A percentile compares a stretch with the other conserved stretches of the same genome.
Evolutionary conservation across 1,140 invertebrate genomes (phyloP).

Genomic region (Pachypeltis micranthus): DNA sequence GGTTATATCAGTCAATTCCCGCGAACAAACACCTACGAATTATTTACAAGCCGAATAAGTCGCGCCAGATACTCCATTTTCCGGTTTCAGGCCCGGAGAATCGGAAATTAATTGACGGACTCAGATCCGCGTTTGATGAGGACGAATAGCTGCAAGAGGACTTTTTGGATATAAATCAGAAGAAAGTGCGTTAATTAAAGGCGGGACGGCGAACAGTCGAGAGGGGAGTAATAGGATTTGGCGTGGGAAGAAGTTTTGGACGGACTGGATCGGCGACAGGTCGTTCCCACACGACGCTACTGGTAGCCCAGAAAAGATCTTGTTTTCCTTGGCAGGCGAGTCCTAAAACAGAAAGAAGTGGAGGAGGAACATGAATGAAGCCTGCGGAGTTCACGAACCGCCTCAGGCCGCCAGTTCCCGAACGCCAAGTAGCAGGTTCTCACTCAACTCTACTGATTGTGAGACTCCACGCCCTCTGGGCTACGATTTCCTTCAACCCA

Average conservation of each 20-base stretch:
- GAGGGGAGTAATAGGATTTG: too few species aligned
- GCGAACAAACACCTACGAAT: too few species aligned
- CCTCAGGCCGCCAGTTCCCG: background rate
- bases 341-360: background rate
- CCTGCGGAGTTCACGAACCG: background rate
- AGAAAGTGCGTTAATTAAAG: too few species aligned
- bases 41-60: too few species aligned
- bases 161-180: too few species aligned
- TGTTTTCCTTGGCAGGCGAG: background rate
- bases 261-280: constrained; percentile 1
- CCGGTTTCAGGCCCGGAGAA: too few species aligned
- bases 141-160: too few species aligned
- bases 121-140: too few species aligned
- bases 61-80: too few species aligned
- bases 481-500: background rate
- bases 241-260: constrained; percentile 4
- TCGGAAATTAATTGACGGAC: too few species aligned
- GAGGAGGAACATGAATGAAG: background rate
- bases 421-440: constrained; percentile 7
- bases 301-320: constrained; percentile 9
- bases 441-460: background rate
- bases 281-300: constrained; percentile 5
- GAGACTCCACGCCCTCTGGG: background rate
- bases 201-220: too few species aligned
- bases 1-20: too few species aligned